These are phyloP conservation scores for Carapus acus DNA, from an alignment of 2,797 vertebrate species.

Conservation along the genomic window DNA sequence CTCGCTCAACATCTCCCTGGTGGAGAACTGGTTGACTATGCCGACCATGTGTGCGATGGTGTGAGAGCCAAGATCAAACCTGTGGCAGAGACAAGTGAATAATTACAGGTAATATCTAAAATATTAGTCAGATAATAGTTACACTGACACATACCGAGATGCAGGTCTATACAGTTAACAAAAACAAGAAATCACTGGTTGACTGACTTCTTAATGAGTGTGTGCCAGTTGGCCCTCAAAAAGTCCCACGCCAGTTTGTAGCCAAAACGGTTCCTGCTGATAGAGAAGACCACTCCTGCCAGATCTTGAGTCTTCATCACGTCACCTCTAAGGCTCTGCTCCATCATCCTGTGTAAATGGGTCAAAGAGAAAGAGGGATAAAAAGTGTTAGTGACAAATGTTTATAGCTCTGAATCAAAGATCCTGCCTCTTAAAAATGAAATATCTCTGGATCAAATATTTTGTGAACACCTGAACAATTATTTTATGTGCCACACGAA, in stretches of 20 bases:
- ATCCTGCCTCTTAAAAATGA: too few species aligned
- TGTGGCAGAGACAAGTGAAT: constrained; percentile 51
- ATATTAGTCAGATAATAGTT: too few species aligned
- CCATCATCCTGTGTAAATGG: constrained; percentile 85
- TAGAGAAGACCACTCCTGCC: constrained; percentile 64
- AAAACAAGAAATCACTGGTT: not conserved
- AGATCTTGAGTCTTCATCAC: constrained; percentile 87
- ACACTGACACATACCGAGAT: too few species aligned
- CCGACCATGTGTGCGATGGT: constrained; percentile 74
- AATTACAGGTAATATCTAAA: too few species aligned
- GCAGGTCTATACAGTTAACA: not conserved
- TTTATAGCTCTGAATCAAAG: too few species aligned
- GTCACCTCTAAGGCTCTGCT: constrained; percentile 79
- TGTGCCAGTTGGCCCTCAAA: constrained; percentile 78
- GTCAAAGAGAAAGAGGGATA: not conserved
- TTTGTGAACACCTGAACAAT: too few species aligned
- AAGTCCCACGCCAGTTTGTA: constrained; percentile 82
- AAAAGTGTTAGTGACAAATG: too few species aligned
- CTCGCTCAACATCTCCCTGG: constrained; percentile 77
- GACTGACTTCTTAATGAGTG: constrained; percentile 80
- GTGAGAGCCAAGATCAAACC: constrained; percentile 82
- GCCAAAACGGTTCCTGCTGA: constrained; percentile 79
- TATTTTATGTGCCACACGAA: too few species aligned
- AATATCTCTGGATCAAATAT: too few species aligned
- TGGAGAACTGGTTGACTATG: constrained; percentile 81